Percentiles rank a stretch among this genome's conserved stretches.
Evolutionary conservation across 2,113 vertebrate species (phyloP).

Genomic region (Cebus imitator): DNA sequence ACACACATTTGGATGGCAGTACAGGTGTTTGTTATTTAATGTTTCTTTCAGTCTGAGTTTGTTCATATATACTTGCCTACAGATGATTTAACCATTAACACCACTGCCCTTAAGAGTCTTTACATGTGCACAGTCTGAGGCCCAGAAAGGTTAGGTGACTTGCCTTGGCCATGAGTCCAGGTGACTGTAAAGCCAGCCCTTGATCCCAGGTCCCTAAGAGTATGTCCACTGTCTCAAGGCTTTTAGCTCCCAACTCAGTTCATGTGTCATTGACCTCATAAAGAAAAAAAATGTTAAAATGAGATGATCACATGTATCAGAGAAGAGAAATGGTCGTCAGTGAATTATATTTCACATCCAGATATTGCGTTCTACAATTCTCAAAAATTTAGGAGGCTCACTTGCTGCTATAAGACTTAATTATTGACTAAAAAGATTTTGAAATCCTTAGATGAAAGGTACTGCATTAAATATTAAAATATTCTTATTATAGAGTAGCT

Average conservation of each 20-base stretch:
- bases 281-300: neutral
- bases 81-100: neutral
- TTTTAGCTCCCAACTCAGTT: neutral
- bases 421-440: neutral
- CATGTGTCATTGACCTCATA: neutral
- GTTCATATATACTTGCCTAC: neutral
- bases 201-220: neutral
- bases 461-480: neutral
- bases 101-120: neutral
- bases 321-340: neutral
- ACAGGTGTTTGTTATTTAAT: neutral
- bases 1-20: neutral
- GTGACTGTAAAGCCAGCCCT: neutral
- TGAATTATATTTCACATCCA: neutral
- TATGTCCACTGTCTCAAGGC: neutral
- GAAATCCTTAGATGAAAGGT: slow-evolving; percentile 24
- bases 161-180: neutral
- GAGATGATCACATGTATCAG: neutral
- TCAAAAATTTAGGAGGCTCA: neutral
- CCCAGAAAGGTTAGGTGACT: neutral
- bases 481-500: neutral
- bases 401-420: neutral
- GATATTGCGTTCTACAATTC: neutral
- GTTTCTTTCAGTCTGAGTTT: neutral
- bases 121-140: neutral